Conservation (phyloP, 2,797 vertebrate species). For the Anguilla megastoma region DNA sequence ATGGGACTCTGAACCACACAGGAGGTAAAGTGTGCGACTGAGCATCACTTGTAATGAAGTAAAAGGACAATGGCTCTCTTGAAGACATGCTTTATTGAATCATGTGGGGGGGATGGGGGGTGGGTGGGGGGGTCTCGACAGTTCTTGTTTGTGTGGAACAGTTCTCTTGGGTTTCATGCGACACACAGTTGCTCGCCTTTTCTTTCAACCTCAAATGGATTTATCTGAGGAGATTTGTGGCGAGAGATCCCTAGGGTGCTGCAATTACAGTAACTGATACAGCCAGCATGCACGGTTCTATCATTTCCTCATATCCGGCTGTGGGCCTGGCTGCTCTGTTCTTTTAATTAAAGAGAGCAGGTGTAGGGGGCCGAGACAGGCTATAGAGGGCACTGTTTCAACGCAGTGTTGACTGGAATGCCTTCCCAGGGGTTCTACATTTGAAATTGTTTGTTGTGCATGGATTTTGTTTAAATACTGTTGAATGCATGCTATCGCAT, state of each 20-base stretch:
- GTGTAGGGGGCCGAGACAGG: constrained; percentile 39
- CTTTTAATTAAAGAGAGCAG: constrained; percentile 74
- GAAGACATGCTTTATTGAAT: constrained; percentile 59
- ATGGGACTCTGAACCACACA: constrained; percentile 83
- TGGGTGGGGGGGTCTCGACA: constrained; percentile 41
- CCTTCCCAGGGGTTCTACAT: background rate
- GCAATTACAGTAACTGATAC: constrained; percentile 79
- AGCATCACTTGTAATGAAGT: constrained; percentile 53
- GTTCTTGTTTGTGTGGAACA: constrained; percentile 62
- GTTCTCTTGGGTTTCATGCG: constrained; percentile 70
- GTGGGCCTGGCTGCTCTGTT: constrained; percentile 64
- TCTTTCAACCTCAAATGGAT: constrained; percentile 67
- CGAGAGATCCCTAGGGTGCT: constrained; percentile 66
- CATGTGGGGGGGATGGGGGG: constrained; percentile 40
- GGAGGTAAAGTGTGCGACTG: constrained; percentile 73
- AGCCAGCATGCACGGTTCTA: constrained; percentile 56
- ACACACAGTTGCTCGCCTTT: constrained; percentile 51
- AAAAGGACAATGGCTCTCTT: constrained; percentile 67
- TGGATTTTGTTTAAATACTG: too few relatives aligned
- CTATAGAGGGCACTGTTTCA: constrained; percentile 44
- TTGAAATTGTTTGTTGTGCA: too few relatives aligned
- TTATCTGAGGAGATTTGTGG: constrained; percentile 53
- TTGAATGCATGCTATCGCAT: too few relatives aligned
- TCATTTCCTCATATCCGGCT: constrained; percentile 70
- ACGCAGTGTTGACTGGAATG: background rate